Evolutionary conservation across 2,888 invertebrate species (phyloP), one percentile per base, ranked within the genome.

Genomic region (Nomada goodeniana): DNA sequence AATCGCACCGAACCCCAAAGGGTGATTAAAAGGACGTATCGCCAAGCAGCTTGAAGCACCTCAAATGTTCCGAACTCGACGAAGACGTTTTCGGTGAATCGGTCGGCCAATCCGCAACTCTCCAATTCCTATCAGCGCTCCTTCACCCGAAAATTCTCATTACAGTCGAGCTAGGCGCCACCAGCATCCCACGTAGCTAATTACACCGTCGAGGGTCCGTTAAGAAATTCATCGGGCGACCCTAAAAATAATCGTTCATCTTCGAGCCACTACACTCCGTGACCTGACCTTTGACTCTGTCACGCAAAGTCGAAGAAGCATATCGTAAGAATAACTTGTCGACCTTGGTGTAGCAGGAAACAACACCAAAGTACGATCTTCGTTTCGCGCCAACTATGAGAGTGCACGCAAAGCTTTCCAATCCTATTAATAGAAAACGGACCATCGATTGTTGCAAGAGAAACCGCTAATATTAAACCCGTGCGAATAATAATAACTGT

Each of bases 281-380:
- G 9, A 15, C 18, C 42, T 73, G 65, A 80, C 67, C 67, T 67
- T 50, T 73, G 67, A 80, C 59, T 36, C 84, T 63, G 84, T 74
- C 84, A 84, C 84, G 84, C 80, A 69, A 78, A 63, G 64, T 80
- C 47, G 74, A 79, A 80, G 82, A 84, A 85, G 73, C 75, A 70
- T 18, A 18, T 67, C 77, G 73, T 73, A 71, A 80, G 83, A 88
- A 85, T 87, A 80, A 82, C 80, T 84, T 72, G 23, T 13, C 65
- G 63, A 74, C 78, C 74, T 71, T 80, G 65, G 29, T 53, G n/a
- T 69, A 36, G 42, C 47, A 50, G 63, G 61, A 36, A 26, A 52
- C 15, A 53, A 61, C 72, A 29, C 44, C 55, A 26, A 57, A n/a
- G 36, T 15, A 42, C 59, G 63, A 55, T 64, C 42, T 53, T 57